Evolutionary conservation across 2,888 invertebrate species (phyloP).

Genomic region (Ornithoptera alexandrae): DNA sequence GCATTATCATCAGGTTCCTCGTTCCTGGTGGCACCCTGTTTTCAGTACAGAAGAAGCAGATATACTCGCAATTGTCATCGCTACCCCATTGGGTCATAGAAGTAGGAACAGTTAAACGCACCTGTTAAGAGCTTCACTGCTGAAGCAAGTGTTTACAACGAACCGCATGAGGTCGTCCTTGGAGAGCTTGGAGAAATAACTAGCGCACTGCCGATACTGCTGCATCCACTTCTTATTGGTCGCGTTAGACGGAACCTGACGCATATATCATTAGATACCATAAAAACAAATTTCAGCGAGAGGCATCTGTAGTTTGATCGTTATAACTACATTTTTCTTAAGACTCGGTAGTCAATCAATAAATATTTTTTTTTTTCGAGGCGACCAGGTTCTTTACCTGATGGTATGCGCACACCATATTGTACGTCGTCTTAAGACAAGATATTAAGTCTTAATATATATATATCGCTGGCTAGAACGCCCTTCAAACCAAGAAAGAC

Average conservation of each 20-base stretch:
- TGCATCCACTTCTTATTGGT: slow-evolving; percentile 76
- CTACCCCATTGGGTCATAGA: neutral
- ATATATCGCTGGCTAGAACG: no score
- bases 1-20: slow-evolving; percentile 66
- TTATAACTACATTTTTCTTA: no score
- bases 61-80: neutral
- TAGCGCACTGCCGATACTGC: slow-evolving; percentile 72
- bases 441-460: no score
- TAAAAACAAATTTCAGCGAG: no score
- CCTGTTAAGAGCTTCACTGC: slow-evolving; percentile 56
- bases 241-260: slow-evolving; percentile 33
- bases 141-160: slow-evolving; percentile 63
- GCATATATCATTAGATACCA: neutral
- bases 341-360: no score
- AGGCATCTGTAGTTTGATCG: no score
- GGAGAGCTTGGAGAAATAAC: slow-evolving; percentile 73
- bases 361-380: no score
- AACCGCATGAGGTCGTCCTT: slow-evolving; percentile 63
- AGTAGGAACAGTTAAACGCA: slow-evolving; percentile 34
- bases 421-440: no score
- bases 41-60: neutral
- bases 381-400: no score
- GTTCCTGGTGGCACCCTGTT: slow-evolving; percentile 64
- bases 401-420: no score
- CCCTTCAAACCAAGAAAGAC: no score